A percentile compares a stretch with the other conserved stretches of the same genome.
phyloP scores from a whole-genome alignment of 2,888 invertebrate species.

The Sepiola atlantica region DNA sequence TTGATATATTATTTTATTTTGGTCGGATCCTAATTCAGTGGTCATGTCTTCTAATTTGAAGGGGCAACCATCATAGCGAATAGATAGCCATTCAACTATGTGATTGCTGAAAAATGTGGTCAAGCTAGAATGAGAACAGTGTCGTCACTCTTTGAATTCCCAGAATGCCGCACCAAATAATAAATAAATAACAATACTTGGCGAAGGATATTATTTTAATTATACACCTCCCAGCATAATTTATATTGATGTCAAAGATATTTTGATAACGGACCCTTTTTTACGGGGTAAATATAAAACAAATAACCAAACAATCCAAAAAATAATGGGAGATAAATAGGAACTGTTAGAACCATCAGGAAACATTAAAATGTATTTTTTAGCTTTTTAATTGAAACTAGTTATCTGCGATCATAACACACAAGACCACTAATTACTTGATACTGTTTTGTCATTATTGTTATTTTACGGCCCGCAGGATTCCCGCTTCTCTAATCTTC shows the following conservation, averaged over 20 bases:
- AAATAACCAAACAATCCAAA: neutral
- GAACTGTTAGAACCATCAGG: neutral
- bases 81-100: neutral
- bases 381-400: neutral
- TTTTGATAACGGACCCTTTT: neutral
- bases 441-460: conserved; percentile 32
- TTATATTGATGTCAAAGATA: neutral
- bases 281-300: neutral
- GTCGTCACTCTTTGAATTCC: neutral
- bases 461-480: conserved; percentile 6
- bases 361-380: neutral
- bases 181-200: neutral
- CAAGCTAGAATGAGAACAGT: neutral
- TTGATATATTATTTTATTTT: neutral
- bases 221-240: neutral
- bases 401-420: neutral
- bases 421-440: conserved; percentile 32
- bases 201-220: neutral
- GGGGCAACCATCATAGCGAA: neutral
- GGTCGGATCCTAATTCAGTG: neutral
- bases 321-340: neutral
- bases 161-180: neutral
- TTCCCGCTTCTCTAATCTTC: neutral
- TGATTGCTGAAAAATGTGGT: neutral
- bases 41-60: neutral